Evolutionary conservation across 1,140 invertebrate species (phyloP).

Genomic region (Drosophila lacertosa): DNA sequence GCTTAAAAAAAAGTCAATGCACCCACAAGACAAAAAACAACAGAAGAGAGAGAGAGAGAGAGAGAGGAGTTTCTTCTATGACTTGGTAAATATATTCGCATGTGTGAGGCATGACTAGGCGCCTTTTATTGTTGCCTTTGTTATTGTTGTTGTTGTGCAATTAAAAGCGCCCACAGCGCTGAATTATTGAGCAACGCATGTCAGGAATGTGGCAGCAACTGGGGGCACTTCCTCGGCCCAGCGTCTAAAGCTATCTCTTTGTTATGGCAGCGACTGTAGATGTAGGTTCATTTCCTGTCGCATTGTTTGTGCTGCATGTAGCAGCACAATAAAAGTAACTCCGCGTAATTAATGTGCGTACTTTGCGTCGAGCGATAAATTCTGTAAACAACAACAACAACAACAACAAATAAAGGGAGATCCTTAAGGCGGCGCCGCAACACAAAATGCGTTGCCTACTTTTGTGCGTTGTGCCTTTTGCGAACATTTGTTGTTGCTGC

Average conservation of each 20-base stretch:
- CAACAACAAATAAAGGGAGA: constrained; percentile 20
- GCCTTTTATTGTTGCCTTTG: constrained; percentile 21
- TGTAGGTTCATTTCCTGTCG: constrained; percentile 77
- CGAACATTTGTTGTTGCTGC: constrained; percentile 5
- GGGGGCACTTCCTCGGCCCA: constrained; percentile 54
- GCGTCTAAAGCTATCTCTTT: constrained; percentile 17
- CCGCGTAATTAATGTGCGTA: constrained; percentile 80
- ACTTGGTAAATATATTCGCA: neutral
- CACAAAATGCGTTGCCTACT: constrained; percentile 61
- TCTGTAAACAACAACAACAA: constrained; percentile 37
- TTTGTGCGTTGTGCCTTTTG: constrained; percentile 52
- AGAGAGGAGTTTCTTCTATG: too few relatives aligned
- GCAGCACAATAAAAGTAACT: constrained; percentile 80
- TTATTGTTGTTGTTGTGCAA: constrained; percentile 51
- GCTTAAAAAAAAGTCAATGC: constrained; percentile 65
- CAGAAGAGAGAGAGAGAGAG: neutral
- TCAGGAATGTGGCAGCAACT: constrained; percentile 23
- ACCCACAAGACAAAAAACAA: constrained; percentile 25
- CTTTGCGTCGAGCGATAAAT: constrained; percentile 79
- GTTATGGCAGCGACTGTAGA: constrained; percentile 32
- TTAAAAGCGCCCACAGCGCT: constrained; percentile 60
- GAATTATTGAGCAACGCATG: constrained; percentile 72
- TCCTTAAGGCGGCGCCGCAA: constrained; percentile 31
- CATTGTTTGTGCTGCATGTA: constrained; percentile 62
- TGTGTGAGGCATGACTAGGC: constrained; percentile 26